Evolutionary conservation across 2,888 invertebrate species (phyloP), one percentile per base, ranked within the genome.

Genomic region (Beris chalybata): DNA sequence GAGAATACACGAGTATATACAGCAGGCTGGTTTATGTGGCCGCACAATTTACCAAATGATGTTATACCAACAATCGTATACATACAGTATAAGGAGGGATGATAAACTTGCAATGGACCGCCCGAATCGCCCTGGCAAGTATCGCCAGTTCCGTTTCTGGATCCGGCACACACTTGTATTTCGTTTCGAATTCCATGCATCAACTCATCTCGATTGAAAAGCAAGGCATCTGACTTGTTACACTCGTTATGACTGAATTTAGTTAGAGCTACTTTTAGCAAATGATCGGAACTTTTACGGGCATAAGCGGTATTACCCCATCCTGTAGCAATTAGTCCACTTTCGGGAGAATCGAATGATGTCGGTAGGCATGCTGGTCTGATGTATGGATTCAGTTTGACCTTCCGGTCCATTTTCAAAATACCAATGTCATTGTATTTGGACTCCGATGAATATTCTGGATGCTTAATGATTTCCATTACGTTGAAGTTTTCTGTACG

Each of bases 111-210:
- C 29, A 87, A 75, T 2, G 86, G 86, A 5, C 86, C 86, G 30
- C 87, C 87, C 52, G 85, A 85, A 76, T 87, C 86, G 13, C 86
- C 86, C 22, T 56, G 65, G n/a, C 66, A 67, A 11, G 65, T 68
- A 47, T 70, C 70, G 15, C 58, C 65, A 1, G 1, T 43, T 54
- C 44, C 43, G 1, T 11, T 64, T 22, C 45, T 38, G 1, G 65
- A 64, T 22, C 69, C 70, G 9, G 66, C 67, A 64, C 70, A 70
- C 29, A 70, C 11, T 67, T 67, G 65, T 15, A 55, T 53, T 5
- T 64, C 53, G 4, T 61, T 31, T 7, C 15, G 22, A 48, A 70
- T 69, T 1, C 70, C 70, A 15, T 64, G 7, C 7, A 29, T 9
- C 7, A 70, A 7, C 32, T 50, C 54, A 22, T 1, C 22, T 15